Conservation (phyloP, 2,888 invertebrate species). For the Mythimna impura region DNA sequence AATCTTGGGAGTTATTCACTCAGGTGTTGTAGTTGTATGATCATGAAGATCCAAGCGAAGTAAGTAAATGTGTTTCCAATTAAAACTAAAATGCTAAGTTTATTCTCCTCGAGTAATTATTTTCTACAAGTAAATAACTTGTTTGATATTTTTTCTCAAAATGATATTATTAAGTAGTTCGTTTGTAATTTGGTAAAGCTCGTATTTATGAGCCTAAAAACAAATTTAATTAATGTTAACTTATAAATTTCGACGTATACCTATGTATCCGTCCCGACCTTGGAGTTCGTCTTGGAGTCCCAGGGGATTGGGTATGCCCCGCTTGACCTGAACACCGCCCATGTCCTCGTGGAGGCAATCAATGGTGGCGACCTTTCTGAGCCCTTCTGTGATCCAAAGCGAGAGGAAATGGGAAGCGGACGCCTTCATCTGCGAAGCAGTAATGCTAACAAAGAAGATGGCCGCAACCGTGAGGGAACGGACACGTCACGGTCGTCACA, state of each 20-base stretch:
- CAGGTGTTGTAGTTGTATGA: neutral
- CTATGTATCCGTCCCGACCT: slow-evolving; percentile 4
- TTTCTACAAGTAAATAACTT: slow-evolving; percentile 15
- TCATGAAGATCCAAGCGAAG: neutral
- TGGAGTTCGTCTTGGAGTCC: no score
- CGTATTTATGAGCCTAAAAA: slow-evolving; percentile 29
- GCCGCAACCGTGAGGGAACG: no score
- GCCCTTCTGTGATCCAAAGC: no score
- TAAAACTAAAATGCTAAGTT: slow-evolving; percentile 14
- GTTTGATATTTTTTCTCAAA: slow-evolving; percentile 38
- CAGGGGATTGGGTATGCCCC: no score
- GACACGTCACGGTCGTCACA: no score
- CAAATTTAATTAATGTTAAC: slow-evolving; percentile 46
- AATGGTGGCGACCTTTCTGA: no score
- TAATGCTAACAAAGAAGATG: no score
- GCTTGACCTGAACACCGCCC: no score
- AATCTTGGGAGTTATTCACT: neutral
- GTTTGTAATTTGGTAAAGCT: slow-evolving; percentile 31
- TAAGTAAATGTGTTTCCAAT: slow-evolving; percentile 3
- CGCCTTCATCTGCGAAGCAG: no score
- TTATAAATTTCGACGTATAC: slow-evolving; percentile 18
- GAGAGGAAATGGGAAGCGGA: no score
- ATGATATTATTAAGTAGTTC: slow-evolving; percentile 38
- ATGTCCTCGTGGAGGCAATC: no score
- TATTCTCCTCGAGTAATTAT: slow-evolving; percentile 13